Conservation (phyloP, 1,140 invertebrate species). For the Eciton burchellii region DNA sequence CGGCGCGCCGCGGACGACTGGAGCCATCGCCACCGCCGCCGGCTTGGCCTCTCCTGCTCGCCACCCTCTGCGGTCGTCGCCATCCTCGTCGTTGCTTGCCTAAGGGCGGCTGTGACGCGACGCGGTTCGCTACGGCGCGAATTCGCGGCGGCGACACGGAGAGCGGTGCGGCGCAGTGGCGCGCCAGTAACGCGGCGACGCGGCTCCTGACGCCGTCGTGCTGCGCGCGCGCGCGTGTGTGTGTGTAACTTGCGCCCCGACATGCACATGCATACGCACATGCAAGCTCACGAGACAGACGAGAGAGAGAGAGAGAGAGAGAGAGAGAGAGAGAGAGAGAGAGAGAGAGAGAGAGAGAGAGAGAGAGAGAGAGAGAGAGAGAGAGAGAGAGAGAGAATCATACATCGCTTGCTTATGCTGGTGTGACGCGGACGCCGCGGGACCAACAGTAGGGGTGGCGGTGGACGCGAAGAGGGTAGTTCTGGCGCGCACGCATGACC, state of each 20-base stretch:
- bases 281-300: too few relatives aligned
- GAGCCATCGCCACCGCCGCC: slow-evolving; percentile 34
- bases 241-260: slow-evolving; percentile 10
- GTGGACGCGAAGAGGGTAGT: slow-evolving; percentile 11
- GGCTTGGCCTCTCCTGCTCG: slow-evolving; percentile 43
- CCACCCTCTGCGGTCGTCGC: slow-evolving; percentile 47
- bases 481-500: slow-evolving; percentile 54
- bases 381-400: too few relatives aligned
- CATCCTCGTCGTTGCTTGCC: slow-evolving; percentile 49
- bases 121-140: slow-evolving; percentile 64
- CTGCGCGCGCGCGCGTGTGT: slow-evolving; percentile 65
- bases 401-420: too few relatives aligned
- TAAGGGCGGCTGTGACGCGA: slow-evolving; percentile 76
- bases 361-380: too few relatives aligned
- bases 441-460: slow-evolving; percentile 1
- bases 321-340: too few relatives aligned
- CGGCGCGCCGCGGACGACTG: slow-evolving; percentile 61
- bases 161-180: slow-evolving; percentile 64
- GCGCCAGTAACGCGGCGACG: slow-evolving; percentile 78
- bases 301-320: too few relatives aligned
- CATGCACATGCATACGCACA: neutral
- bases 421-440: slow-evolving; percentile 5
- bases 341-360: too few relatives aligned
- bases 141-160: slow-evolving; percentile 75
- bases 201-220: slow-evolving; percentile 79